Conservation (phyloP, 2,797 vertebrate species). For the Podarcis lilfordi region DNA sequence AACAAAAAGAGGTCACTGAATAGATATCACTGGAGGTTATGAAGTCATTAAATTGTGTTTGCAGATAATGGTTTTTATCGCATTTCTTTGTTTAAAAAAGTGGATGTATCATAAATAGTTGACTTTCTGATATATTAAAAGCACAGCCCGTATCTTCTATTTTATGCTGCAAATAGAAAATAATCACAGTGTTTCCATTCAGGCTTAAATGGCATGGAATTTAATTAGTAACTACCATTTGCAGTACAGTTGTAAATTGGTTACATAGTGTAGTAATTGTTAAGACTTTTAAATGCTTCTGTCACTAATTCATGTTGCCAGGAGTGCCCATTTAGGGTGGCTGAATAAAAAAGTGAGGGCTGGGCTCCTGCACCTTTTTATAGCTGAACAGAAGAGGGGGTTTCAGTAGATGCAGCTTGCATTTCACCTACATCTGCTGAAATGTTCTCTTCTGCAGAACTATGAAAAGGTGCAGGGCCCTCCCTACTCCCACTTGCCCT, state of each 20-base stretch:
- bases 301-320: not conserved
- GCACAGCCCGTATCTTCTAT: not conserved
- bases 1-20: not conserved
- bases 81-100: not conserved
- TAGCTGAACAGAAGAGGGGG: no score
- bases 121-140: not conserved
- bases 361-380: no score
- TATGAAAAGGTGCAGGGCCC: no score
- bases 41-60: not conserved
- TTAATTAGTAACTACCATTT: slow-evolving; percentile 23
- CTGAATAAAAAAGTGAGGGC: no score
- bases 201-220: slow-evolving; percentile 18
- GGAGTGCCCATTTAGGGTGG: not conserved
- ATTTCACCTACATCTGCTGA: no score
- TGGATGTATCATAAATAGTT: not conserved
- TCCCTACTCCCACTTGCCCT: no score
- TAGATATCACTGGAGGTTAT: not conserved
- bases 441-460: no score
- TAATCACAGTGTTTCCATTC: slow-evolving; percentile 4
- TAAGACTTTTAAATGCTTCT: not conserved
- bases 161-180: slow-evolving; percentile 1
- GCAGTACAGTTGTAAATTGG: slow-evolving; percentile 12
- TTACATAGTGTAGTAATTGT: slow-evolving; percentile 21
- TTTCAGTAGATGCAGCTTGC: no score
- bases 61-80: not conserved